A percentile compares a stretch with the other conserved stretches of the same genome.
Evolutionary conservation across 1,140 invertebrate species (phyloP).

Genomic region (Drosophila rufa): DNA sequence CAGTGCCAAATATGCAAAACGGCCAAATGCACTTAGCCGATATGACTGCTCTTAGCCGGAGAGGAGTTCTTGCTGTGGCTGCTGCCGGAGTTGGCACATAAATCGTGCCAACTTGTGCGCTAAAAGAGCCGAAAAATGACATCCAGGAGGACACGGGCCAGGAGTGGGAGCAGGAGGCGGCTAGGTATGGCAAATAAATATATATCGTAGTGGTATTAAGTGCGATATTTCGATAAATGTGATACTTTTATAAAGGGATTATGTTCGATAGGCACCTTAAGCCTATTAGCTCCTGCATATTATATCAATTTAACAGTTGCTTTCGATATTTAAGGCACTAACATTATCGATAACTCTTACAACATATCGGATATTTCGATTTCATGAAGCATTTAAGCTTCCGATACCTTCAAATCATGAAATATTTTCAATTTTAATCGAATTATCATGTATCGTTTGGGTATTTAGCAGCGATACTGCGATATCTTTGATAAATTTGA

Average conservation of each 20-base stretch:
- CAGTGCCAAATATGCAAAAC: slow-evolving; percentile 65
- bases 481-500: neutral
- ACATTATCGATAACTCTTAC: too few relatives aligned
- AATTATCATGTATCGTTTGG: neutral
- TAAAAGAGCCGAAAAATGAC: slow-evolving; percentile 70
- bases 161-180: neutral
- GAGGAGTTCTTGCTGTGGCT: slow-evolving; percentile 18
- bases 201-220: too few relatives aligned
- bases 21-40: slow-evolving; percentile 71
- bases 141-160: slow-evolving; percentile 23
- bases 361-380: too few relatives aligned
- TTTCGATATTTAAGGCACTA: too few relatives aligned
- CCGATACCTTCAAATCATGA: too few relatives aligned
- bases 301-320: too few relatives aligned
- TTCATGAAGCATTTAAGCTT: too few relatives aligned
- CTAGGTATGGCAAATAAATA: neutral
- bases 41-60: slow-evolving; percentile 28
- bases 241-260: too few relatives aligned
- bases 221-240: too few relatives aligned
- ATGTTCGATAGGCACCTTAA: too few relatives aligned
- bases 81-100: slow-evolving; percentile 45
- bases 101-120: slow-evolving; percentile 71
- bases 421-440: neutral
- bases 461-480: neutral
- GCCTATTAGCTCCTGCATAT: too few relatives aligned